phyloP scores from a whole-genome alignment of 2,797 vertebrate genomes.

The Anableps anableps region DNA sequence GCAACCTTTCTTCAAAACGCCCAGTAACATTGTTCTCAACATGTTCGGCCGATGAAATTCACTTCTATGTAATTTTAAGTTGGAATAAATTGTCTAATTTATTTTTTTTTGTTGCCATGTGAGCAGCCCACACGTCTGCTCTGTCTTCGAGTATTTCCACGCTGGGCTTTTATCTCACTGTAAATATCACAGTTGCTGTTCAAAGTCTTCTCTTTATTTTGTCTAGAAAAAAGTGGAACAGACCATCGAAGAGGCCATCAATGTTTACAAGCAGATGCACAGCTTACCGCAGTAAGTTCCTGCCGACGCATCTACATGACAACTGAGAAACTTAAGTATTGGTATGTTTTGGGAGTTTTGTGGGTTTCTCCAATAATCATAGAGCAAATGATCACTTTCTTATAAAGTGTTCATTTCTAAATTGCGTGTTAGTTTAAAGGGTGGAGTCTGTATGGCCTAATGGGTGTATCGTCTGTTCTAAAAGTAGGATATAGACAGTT shows the following conservation, averaged over 20 bases:
- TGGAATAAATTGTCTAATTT: no score
- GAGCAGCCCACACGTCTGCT: neutral
- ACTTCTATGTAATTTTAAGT: no score
- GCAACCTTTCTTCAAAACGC: no score
- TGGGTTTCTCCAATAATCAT: neutral
- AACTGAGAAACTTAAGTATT: neutral
- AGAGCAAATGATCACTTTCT: neutral
- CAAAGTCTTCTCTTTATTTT: constrained; percentile 19
- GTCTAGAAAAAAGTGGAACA: constrained; percentile 90
- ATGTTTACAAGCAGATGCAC: constrained; percentile 87
- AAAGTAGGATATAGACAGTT: neutral
- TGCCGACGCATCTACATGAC: neutral
- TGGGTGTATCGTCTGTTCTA: neutral
- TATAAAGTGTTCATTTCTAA: neutral
- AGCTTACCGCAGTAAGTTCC: constrained; percentile 81
- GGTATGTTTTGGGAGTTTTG: no score
- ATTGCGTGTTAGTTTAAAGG: neutral
- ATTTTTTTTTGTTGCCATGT: neutral
- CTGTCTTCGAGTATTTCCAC: neutral
- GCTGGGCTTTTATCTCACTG: neutral
- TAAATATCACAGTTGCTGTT: neutral
- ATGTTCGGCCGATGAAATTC: no score
- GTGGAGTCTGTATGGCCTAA: neutral
- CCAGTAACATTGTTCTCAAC: no score
- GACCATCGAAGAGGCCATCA: constrained; percentile 88